Evolutionary conservation across 1,140 invertebrate genomes (phyloP).

Genomic region (Drosophila rhopaloa): DNA sequence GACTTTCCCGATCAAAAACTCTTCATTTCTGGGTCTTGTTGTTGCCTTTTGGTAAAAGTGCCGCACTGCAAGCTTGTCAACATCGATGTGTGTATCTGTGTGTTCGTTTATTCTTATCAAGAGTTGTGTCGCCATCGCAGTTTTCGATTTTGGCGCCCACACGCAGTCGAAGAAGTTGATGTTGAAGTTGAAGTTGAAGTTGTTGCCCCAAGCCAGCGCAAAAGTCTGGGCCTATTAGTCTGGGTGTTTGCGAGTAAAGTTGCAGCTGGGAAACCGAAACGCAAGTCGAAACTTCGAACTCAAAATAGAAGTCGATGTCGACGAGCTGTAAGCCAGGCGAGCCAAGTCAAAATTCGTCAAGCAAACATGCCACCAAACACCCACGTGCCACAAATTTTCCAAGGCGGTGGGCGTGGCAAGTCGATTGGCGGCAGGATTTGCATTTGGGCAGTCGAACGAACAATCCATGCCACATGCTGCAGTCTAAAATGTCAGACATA

Average conservation of each 20-base stretch:
- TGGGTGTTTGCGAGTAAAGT: slow-evolving; percentile 20
- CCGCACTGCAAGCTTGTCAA: slow-evolving; percentile 68
- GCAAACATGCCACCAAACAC: slow-evolving; percentile 42
- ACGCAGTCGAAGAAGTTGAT: slow-evolving; percentile 35
- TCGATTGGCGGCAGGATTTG: slow-evolving; percentile 66
- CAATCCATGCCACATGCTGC: slow-evolving; percentile 39
- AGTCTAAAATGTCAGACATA: slow-evolving; percentile 6
- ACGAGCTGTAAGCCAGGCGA: neutral
- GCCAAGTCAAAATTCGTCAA: slow-evolving; percentile 75
- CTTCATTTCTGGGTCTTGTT: slow-evolving; percentile 1
- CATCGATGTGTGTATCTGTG: slow-evolving; percentile 56
- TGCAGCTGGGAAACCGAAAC: slow-evolving; percentile 35
- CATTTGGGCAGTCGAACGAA: slow-evolving; percentile 25
- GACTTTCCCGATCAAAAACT: neutral
- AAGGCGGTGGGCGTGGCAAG: slow-evolving; percentile 60
- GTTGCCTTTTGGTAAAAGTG: slow-evolving; percentile 58
- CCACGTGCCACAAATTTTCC: slow-evolving; percentile 15
- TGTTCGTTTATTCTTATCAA: slow-evolving; percentile 71
- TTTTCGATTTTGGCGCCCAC: slow-evolving; percentile 61
- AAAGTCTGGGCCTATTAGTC: slow-evolving; percentile 9
- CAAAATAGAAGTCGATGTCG: neutral
- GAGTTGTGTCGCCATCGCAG: slow-evolving; percentile 74
- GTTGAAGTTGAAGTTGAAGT: slow-evolving; percentile 16
- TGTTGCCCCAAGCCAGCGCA: slow-evolving; percentile 11
- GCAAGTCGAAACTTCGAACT: neutral